Base-by-base conservation (phyloP, 2,888 invertebrate genomes). In the Hypomecis atomaria region DNA sequence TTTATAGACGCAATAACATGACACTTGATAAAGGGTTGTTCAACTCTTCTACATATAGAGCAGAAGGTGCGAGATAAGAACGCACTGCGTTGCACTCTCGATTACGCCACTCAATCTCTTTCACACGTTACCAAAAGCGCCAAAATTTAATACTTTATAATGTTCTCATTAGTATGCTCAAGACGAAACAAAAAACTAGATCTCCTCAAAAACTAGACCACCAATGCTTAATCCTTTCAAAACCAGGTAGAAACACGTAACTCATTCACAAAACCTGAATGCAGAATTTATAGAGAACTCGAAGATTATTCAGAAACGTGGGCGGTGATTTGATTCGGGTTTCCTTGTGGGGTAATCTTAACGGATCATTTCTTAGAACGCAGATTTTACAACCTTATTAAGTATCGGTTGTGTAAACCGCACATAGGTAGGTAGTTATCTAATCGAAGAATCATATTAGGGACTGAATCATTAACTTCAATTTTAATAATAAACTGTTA, bases 321-420 rank as follows among this genome's bases (percentile, higher is more conserved):
- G 83, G 85, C 69, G 79, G 62, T 54, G 62, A 70, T 71, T 77
- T 75, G 70, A 66, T 77, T 70, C 67, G 69, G 71, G 81, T 66
- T 85, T 84, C 84, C 85, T 82, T 84, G 77, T 66, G 70, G 70
- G 72, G 78, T 68, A 59, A 71, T 71, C 71, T 73, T 78, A 70
- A 75, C 71, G 67, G 63, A 68, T 72, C 72, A 71, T 52, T 81
- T 82, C 79, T 76, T 42, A 76, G 81, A 83, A 82, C 62, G 62
- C 69, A 60, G 38, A 43, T 52, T 66, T 70, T 62, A 63, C 49
- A 67, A 65, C 66, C 66, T 63, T 69, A 59, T 54, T 63, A 69
- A 66, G 66, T 65, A 63, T 62, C 38, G 62, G 66, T 71, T 69
- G 66, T 65, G 67, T 65, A 65, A 67, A 72, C 63, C 63, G 57